These are phyloP conservation scores for Taphrorychus bicolor DNA, from an alignment of 2,888 invertebrate species.

Conservation along the genomic window DNA sequence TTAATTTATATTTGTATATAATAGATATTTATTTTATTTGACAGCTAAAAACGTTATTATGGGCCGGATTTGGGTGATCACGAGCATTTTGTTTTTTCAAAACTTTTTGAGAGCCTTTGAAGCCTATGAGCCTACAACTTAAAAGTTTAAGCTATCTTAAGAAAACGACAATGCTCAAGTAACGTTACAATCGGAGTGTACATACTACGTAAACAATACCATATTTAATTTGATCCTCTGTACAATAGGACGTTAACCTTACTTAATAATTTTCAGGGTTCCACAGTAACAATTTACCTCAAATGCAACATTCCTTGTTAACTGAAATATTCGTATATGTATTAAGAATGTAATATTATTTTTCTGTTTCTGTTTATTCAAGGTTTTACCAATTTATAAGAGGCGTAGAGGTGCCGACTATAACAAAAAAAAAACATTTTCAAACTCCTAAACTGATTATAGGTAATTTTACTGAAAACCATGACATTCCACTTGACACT, in stretches of 20 bases:
- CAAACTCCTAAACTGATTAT: neutral
- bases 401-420: neutral
- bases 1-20: slow-evolving; percentile 20
- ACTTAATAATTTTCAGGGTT: slow-evolving; percentile 47
- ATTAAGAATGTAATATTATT: neutral
- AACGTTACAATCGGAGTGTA: slow-evolving; percentile 30
- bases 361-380: too few relatives aligned
- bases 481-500: neutral
- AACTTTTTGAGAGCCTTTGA: too few relatives aligned
- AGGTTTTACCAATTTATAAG: neutral
- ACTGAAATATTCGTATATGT: slow-evolving; percentile 29
- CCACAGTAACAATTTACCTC: slow-evolving; percentile 45
- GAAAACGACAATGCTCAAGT: slow-evolving; percentile 45
- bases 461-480: too few relatives aligned
- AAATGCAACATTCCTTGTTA: slow-evolving; percentile 46
- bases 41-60: neutral
- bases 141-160: slow-evolving; percentile 11
- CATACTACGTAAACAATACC: slow-evolving; percentile 17
- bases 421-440: neutral
- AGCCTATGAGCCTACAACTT: neutral
- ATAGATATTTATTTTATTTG: slow-evolving; percentile 1
- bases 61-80: neutral
- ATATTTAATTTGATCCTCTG: slow-evolving; percentile 1
- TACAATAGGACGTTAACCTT: slow-evolving; percentile 12
- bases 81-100: neutral